phyloP scores from a whole-genome alignment of 2,113 vertebrate species.

The Mystacornis crossleyi region DNA sequence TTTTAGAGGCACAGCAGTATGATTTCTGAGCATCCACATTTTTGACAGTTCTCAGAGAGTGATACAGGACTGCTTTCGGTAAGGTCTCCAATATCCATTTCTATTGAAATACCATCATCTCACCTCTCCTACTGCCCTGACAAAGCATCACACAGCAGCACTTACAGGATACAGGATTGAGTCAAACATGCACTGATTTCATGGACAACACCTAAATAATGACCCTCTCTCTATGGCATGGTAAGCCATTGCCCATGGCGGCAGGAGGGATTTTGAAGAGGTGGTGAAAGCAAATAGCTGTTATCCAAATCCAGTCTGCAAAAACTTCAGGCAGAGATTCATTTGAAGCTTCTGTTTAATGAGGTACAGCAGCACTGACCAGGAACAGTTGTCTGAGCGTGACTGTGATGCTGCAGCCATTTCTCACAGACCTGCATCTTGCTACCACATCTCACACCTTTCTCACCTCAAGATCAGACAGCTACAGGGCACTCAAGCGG shows the following conservation, averaged over 20 bases:
- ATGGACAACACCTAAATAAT: not conserved
- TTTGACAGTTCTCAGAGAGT: not conserved
- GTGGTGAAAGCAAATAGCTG: not conserved
- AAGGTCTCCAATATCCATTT: not conserved
- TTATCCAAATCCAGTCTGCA: not conserved
- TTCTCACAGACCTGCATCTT: not conserved
- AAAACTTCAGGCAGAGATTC: not conserved
- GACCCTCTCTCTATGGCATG: fast-evolving
- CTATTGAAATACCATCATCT: not conserved
- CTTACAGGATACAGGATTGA: fast-evolving
- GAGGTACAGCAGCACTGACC: not conserved
- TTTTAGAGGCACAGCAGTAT: not conserved
- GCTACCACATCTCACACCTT: not conserved
- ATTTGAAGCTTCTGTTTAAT: not conserved
- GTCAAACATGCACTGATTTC: fast-evolving
- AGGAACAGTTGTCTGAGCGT: not conserved
- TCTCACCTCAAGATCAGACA: not conserved
- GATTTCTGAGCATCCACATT: not conserved
- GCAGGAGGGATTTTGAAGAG: not conserved
- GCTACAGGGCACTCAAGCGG: fast-evolving
- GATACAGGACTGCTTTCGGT: not conserved
- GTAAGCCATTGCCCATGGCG: fast-evolving
- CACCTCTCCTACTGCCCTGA: not conserved
- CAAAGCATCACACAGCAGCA: not conserved
- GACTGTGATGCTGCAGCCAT: not conserved